Conservation (phyloP, 53 echinoderm and acorn worm species). For the Hippasteria phrygiana region DNA sequence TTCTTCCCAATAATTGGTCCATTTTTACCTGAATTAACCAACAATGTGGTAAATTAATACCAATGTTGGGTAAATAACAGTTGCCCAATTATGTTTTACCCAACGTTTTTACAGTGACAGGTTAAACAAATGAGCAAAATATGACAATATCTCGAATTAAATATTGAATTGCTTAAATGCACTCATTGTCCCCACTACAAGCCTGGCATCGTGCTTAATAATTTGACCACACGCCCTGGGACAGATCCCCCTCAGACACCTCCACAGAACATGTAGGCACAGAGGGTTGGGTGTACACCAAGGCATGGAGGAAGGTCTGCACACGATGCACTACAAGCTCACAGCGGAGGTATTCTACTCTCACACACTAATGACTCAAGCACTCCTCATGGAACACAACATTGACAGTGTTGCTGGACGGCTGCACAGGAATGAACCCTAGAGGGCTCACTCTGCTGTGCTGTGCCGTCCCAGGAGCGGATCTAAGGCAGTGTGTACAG, state of each 20-base stretch:
- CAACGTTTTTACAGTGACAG: no score
- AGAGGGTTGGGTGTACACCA: not conserved
- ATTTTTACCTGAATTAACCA: no score
- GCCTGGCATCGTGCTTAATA: conserved; percentile 37
- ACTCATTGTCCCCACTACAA: conserved; percentile 65
- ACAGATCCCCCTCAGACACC: not conserved
- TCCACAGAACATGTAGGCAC: conserved; percentile 27
- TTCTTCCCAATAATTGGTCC: no score
- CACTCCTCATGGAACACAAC: conserved; percentile 97
- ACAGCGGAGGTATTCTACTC: conserved; percentile 89
- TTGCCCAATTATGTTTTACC: no score
- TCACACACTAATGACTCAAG: conserved; percentile 99
- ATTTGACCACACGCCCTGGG: conserved; percentile 27
- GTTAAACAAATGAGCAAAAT: no score
- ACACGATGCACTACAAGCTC: conserved; percentile 50
- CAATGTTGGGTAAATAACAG: no score
- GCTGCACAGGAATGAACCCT: conserved; percentile 23
- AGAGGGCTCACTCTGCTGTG: conserved; percentile 13
- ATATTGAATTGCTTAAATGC: no score
- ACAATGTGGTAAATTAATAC: no score
- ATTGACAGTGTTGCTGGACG: conserved; percentile 94
- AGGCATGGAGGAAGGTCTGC: conserved; percentile 11
- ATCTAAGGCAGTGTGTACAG: conserved; percentile 97
- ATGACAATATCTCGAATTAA: no score
- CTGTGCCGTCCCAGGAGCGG: conserved; percentile 86